phyloP scores from a whole-genome alignment of 2,888 invertebrate species.

The Lochmaea capreae region DNA sequence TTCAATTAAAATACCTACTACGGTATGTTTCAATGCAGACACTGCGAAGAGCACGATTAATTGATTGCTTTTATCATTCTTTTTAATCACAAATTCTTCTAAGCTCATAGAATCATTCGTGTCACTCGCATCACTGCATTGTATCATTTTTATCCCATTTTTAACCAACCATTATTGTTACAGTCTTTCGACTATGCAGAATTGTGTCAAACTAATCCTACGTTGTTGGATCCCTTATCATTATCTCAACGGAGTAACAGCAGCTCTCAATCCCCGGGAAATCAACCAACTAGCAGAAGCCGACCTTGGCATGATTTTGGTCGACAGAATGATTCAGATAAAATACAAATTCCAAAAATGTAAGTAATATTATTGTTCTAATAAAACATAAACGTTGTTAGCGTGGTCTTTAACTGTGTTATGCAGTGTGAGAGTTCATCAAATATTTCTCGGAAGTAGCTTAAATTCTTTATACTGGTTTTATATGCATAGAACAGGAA shows the following conservation, averaged over 20 bases:
- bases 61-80: slow-evolving; percentile 41
- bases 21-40: slow-evolving; percentile 36
- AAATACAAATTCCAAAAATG: slow-evolving; percentile 98
- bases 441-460: slow-evolving; percentile 52
- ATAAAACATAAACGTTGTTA: slow-evolving; percentile 7
- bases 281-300: slow-evolving; percentile 75
- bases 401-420: too few species aligned
- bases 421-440: slow-evolving; percentile 46
- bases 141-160: not conserved
- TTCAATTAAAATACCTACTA: slow-evolving; percentile 26
- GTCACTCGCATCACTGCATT: slow-evolving; percentile 51
- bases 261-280: slow-evolving; percentile 63
- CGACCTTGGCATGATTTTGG: slow-evolving; percentile 96
- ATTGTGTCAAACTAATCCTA: slow-evolving; percentile 75
- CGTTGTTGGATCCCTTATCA: slow-evolving; percentile 62
- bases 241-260: slow-evolving; percentile 61
- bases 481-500: slow-evolving; percentile 47
- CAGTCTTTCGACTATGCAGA: slow-evolving; percentile 96
- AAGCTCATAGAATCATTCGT: slow-evolving; percentile 46
- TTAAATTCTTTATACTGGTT: slow-evolving; percentile 51
- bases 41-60: slow-evolving; percentile 39
- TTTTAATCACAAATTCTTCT: slow-evolving; percentile 1
- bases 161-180: slow-evolving; percentile 47
- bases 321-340: slow-evolving; percentile 92
- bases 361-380: slow-evolving; percentile 72